Evolutionary conservation across 2,113 vertebrate species (phyloP), one percentile per base, ranked within the genome.

Genomic region (Periophthalmodon schlosseri): DNA sequence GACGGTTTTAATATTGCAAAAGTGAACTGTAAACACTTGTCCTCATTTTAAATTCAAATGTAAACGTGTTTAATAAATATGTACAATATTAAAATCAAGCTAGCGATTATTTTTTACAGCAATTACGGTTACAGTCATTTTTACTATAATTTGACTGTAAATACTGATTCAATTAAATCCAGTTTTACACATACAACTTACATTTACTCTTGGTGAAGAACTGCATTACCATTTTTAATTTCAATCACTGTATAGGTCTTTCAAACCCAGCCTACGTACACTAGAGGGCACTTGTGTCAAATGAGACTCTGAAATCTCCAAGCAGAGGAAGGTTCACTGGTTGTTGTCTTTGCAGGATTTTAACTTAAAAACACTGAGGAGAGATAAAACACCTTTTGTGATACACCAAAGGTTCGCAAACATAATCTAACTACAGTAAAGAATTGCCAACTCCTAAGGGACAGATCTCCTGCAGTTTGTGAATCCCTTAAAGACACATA

Each of bases 381-480:
- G 54, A 23, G 7, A 11, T 23, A 12, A 2, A 57, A 60, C 57
- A 60, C 28, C 7, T 24, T 63, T 18, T 60, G 18, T 56, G 20
- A 56, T 28, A 28, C 24, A 8, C 58, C 6, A 15, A 33, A 13
- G 16, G 33, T 14, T n/a, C 20, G 10, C 34, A 44, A 44, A 65
- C 24, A 71, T 61, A 56, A 56, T 56, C 52, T 21, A 21, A 8
- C 28, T 28, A 28, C 9, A 44, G 39, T 44, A 21, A 73, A 50
- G 56, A 65, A 72, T 3, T 21, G 64, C 1, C 12, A n/a, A 5
- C 34, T 66, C 39, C 18, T 21, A 16, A 79, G 16, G 21, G 61
- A 44, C 23, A 71, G 39, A 56, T 80, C 69, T 61, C 50, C 15
- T 33, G 61, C 33, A 65, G 57, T 82, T 72, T 78, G 54, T 64